These are phyloP conservation scores for Willowsia nigromaculata DNA, from an alignment of 2,888 invertebrate genomes.

Conservation along the genomic window DNA sequence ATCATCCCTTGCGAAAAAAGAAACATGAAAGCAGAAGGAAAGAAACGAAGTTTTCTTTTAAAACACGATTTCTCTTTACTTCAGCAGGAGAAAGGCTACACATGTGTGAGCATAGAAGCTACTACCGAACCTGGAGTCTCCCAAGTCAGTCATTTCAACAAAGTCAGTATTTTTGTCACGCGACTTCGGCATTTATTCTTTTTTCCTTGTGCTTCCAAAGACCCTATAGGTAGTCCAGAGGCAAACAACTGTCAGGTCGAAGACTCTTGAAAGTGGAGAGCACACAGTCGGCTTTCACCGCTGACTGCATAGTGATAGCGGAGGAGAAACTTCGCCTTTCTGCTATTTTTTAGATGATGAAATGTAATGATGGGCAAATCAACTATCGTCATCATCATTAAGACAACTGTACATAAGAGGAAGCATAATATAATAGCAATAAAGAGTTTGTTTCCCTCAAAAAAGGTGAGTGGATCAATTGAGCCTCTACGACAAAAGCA, in stretches of 20 bases:
- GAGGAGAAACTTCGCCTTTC: not conserved
- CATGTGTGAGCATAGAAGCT: not conserved
- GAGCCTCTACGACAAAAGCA: not conserved
- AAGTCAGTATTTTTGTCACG: slow-evolving; percentile 71
- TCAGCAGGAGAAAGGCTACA: not conserved
- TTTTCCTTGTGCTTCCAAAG: not conserved
- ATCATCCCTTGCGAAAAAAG: slow-evolving; percentile 26
- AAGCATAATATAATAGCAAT: not conserved
- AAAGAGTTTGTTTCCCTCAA: not conserved
- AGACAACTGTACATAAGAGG: not conserved
- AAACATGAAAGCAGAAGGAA: slow-evolving; percentile 9
- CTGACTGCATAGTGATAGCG: no score
- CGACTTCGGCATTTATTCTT: slow-evolving; percentile 57
- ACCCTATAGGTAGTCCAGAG: not conserved
- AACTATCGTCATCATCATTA: slow-evolving; percentile 47
- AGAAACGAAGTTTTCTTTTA: slow-evolving; percentile 39
- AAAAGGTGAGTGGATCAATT: slow-evolving; percentile 51
- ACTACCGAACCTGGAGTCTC: not conserved
- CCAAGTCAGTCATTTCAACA: slow-evolving; percentile 57
- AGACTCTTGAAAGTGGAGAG: not conserved
- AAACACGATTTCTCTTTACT: slow-evolving; percentile 27
- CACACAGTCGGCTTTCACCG: not conserved
- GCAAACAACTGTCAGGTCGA: not conserved
- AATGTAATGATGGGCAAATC: slow-evolving; percentile 34
- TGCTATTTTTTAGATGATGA: slow-evolving; percentile 5